Base-by-base conservation (phyloP, 2,113 vertebrate genomes). In the Pogonocichla stellata region DNA sequence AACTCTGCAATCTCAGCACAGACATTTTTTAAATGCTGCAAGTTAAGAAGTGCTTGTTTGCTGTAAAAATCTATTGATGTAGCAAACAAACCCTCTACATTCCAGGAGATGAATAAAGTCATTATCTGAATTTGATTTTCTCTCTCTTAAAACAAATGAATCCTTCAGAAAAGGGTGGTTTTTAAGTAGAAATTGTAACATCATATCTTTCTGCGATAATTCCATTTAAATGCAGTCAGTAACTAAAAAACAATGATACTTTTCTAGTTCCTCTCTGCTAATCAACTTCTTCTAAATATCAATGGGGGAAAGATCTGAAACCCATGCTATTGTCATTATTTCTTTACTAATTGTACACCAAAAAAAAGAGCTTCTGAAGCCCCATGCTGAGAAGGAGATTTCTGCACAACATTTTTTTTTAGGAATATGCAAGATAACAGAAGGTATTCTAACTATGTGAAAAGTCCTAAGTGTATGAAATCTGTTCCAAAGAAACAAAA, bases 1-100 rank as follows among this genome's bases (percentile, higher is more conserved):
- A 67, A 36, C 57, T 91, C 77, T 85, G 56, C 42, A 93, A 71
- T 50, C 48, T 81, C 38, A 92, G 45, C 69, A 87, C 8, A 79
- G 70, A 56, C n/a, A 74, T 67, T 92, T 67, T 95, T 9, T 3
- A 96, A 96, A 96, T 93, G 34, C 73, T 58, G 38, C 22, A 69
- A 80, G 67, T 64, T 92, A 92, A 54, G 56, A 86, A 85, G 47
- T 28, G 22, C 48, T 75, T 96, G 62, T 92, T 94, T 90, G 66
- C 34, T 64, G 47, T 73, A 80, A 94, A 86, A 96, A 83, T 80
- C 38, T 81, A 91, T 62, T 83, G 73, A 80, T 60, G 69, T 20
- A 84, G 43, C 53, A 94, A 96, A 78, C 36, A 90, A 91, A 66
- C 15, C n/a, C n/a, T 66, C 40, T 65, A 33, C 54, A 31, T 60